phyloP scores from a whole-genome alignment of 2,797 vertebrate genomes.

The Dicrostonyx torquatus region DNA sequence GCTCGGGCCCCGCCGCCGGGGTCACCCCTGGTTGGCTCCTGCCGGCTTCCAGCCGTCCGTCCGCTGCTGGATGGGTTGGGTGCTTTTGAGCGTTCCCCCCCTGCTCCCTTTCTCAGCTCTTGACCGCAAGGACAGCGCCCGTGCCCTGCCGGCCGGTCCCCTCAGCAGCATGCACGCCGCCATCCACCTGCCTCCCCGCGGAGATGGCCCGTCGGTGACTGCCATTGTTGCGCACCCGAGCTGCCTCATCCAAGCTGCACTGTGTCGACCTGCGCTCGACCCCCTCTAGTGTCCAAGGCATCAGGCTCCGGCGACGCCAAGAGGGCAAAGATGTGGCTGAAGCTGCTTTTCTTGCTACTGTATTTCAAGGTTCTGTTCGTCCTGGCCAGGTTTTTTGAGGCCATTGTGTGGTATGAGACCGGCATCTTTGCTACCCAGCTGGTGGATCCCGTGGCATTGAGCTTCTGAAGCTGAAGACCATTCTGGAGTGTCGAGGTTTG shows the following conservation, averaged over 20 bases:
- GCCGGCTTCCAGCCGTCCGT: neutral
- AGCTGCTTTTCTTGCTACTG: constrained; percentile 94
- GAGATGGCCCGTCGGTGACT: constrained; percentile 55
- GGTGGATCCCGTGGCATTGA: constrained; percentile 95
- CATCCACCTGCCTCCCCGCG: constrained; percentile 14
- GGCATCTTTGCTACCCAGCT: constrained; percentile 96
- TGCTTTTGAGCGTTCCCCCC: neutral
- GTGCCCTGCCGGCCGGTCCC: neutral
- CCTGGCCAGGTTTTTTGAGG: constrained; percentile 95
- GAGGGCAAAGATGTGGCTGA: constrained; percentile 93
- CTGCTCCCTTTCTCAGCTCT: neutral
- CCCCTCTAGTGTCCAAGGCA: neutral
- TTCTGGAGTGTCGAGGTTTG: constrained; percentile 95
- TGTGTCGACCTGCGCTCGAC: neutral
- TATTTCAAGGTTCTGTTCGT: constrained; percentile 95
- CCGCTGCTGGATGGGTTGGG: neutral
- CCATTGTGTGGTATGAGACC: constrained; percentile 96
- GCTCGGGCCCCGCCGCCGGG: neutral
- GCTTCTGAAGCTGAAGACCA: constrained; percentile 95
- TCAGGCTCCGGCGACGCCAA: constrained; percentile 19
- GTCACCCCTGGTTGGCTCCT: neutral
- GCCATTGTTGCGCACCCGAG: neutral
- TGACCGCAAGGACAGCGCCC: constrained; percentile 6
- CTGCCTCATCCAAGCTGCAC: neutral
- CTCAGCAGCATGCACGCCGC: neutral